Evolutionary conservation across 2,113 vertebrate genomes (phyloP), one percentile per base, ranked within the genome.

Genomic region (Epinephelus moara): DNA sequence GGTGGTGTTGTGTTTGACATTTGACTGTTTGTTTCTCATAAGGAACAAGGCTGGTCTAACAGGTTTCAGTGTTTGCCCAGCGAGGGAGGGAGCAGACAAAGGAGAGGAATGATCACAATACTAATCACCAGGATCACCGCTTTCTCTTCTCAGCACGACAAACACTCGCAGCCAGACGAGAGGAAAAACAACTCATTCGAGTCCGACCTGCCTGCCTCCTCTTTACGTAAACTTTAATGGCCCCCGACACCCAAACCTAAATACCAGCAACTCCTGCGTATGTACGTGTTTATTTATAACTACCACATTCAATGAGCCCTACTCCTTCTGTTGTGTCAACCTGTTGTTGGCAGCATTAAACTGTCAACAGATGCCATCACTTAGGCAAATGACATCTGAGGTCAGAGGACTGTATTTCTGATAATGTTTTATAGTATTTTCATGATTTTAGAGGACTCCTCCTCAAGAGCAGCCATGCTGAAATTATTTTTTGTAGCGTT

Each of bases 301-400:
- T 53, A 57, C 21, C 50, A 21, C 49, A 33, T 25, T 69, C 21
- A 70, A 21, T 53, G 61, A 60, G 9, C 21, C 45, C 49, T 42
- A 59, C 55, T 85, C 47, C 11, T 49, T 63, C 23, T 91, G 87
- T 91, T 90, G 83, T 81, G 92, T 85, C 85, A 92, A 93, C 81
- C 50, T n/a, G 19, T 45, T 55, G n/a, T 53, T 86, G n/a, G 53
- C 23, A 62, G 27, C 42, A 12, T 74, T 61, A 19, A 19, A 55
- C 18, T 33, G 42, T 70, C 57, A 88, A 84, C 49, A 84, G 27
- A 67, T 17, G 13, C 21, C 61, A 63, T 62, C 27, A 42, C 70
- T 61, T 45, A 62, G 67, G n/a, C 11, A 14, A 18, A 45, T 59
- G 42, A 64, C 57, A 57, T 56, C 3, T 56, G 30, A 73, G 33